Conservation (phyloP, 2,888 invertebrate genomes). For the Drosophila subsilvestris region DNA sequence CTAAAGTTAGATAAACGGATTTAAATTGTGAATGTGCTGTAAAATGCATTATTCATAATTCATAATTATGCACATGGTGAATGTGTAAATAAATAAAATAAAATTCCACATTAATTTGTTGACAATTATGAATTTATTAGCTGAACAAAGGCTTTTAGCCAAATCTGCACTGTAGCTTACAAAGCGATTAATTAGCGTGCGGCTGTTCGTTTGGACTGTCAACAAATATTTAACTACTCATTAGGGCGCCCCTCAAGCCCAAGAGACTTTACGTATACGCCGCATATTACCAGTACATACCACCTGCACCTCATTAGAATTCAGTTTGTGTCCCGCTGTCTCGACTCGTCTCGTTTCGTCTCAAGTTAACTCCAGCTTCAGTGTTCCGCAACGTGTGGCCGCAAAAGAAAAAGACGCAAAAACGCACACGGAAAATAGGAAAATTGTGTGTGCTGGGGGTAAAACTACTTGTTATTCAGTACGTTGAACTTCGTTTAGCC, state of each 20-base stretch:
- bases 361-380: conserved; percentile 54
- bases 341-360: conserved; percentile 36
- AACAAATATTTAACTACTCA: conserved; percentile 73
- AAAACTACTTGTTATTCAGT: conserved; percentile 75
- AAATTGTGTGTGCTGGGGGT: conserved; percentile 32
- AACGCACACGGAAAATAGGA: conserved; percentile 35
- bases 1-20: conserved; percentile 64
- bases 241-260: conserved; percentile 42
- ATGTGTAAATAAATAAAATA: conserved; percentile 63
- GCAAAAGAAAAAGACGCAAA: conserved; percentile 9
- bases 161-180: conserved; percentile 55
- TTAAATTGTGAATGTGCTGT: conserved; percentile 44
- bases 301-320: conserved; percentile 67
- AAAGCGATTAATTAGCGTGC: conserved; percentile 70
- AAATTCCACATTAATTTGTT: conserved; percentile 71
- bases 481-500: conserved; percentile 76
- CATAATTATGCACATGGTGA: conserved; percentile 62
- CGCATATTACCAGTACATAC: conserved; percentile 52
- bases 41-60: conserved; percentile 50
- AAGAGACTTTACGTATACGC: conserved; percentile 55
- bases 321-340: conserved; percentile 60
- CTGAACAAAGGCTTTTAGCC: conserved; percentile 37
- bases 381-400: conserved; percentile 45
- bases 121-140: conserved; percentile 71
- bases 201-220: conserved; percentile 53